Evolutionary conservation across 2,113 vertebrate genomes (phyloP), one percentile per base, ranked within the genome.

Genomic region (Antigone vipio): DNA sequence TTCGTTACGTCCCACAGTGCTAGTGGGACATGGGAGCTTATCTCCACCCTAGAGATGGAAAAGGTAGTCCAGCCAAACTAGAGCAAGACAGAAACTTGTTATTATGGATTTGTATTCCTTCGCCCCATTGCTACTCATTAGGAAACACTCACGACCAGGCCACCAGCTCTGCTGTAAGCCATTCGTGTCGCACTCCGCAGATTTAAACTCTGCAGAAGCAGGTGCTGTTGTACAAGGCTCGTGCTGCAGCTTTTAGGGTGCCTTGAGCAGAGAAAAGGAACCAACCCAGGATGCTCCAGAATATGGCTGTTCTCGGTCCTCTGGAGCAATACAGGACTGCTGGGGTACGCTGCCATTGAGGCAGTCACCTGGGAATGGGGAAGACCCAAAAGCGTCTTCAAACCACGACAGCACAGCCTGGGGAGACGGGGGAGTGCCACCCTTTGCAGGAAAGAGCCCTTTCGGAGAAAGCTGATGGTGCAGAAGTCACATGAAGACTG

Each of bases 181-280:
- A 14, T 32, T 56, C 5, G 0, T 6, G 17, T 15, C 32, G 10
- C 16, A 18, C 24, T 27, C 15, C 15, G 50, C 22, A 42, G 40
- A 30, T 73, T 29, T 49, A n/a, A 84, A 55, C 32, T 32, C 30
- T 2, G 5, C 30, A 53, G 71, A 66, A 85, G 47, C 55, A 49
- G 59, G 35, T 8, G 1, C n/a, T 47, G 10, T 14, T 14, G 21
- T 5, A 47, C 40, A 44, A 78, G 44, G 30, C 30, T 68, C 0
- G 0, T 45, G 64, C 14, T 0, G 0, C 30, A 32, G 49, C 24
- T 91, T 78, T 91, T 45, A 20, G 6, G 5, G n/a, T 18, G 19
- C 26, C 53, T 42, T 12, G 27, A n/a, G 23, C 22, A 60, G 40
- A 40, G 27, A 23, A 81, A 85, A 30, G 17, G 27, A 59, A 17